Conservation (phyloP, 2,888 invertebrate genomes). For the Sesia apiformis region DNA sequence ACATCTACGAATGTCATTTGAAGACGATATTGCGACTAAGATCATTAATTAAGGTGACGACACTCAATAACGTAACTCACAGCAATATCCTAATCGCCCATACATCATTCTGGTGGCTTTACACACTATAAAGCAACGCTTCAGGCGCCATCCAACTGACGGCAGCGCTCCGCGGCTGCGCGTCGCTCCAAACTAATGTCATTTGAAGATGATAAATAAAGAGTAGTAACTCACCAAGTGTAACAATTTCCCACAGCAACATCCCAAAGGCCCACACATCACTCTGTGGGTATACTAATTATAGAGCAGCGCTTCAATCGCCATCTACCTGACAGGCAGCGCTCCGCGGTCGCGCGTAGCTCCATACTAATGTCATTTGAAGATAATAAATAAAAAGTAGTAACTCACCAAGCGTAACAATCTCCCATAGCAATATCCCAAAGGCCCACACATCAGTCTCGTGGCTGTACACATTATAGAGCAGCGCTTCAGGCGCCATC, state of each 20-base stretch:
- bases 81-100: slow-evolving; percentile 91
- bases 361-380: slow-evolving; percentile 6
- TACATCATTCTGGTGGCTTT: slow-evolving; percentile 87
- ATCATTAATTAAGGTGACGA: no score
- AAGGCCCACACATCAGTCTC: slow-evolving; percentile 92
- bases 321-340: slow-evolving; percentile 88
- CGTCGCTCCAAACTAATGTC: slow-evolving; percentile 22
- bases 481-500: slow-evolving; percentile 91
- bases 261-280: slow-evolving; percentile 93
- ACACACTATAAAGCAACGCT: slow-evolving; percentile 83
- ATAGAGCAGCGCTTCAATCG: slow-evolving; percentile 86
- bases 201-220: no score
- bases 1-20: no score
- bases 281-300: slow-evolving; percentile 85
- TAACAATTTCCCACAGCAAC: slow-evolving; percentile 90
- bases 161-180: slow-evolving; percentile 76
- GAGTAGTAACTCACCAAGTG: slow-evolving; percentile 73
- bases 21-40: no score
- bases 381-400: no score
- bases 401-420: slow-evolving; percentile 82
- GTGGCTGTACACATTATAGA: slow-evolving; percentile 85
- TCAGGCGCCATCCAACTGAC: slow-evolving; percentile 93
- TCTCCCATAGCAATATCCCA: slow-evolving; percentile 90
- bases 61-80: slow-evolving; percentile 70
- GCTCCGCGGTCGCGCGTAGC: slow-evolving; percentile 68